Evolutionary conservation across 53 echinoderm and acorn worm species (phyloP), one percentile per base, ranked within the genome.

Genomic region (Stichopus horrens): DNA sequence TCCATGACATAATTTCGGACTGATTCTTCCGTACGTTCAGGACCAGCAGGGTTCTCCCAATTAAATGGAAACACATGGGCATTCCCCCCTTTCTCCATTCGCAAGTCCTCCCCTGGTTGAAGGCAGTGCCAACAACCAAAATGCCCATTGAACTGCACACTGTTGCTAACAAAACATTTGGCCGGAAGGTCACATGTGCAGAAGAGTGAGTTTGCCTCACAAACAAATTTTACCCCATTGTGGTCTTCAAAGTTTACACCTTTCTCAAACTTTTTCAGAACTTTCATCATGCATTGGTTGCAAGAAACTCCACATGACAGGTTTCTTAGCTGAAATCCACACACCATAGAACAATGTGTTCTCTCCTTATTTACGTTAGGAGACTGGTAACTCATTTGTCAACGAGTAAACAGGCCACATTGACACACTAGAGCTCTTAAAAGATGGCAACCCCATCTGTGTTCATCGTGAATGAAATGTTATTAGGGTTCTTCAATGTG

Each of bases 111-210:
- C 5, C 92, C 92, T 5, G 9, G 16, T 54, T 91, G 92, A 16
- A 91, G 52, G 58, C 92, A 91, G 51, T 83, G 75, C 88, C 88
- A 89, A 59, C 92, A 88, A 18, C 92, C 76, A 84, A 16, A 21
- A 16, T 88, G 75, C 1, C 92, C 92, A 84, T 91, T 91, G 23
- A 91, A 91, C 76, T 91, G 88, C 5, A 91, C 23, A 52, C 83
- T 83, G 54, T 91, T 91, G 3, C 76, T 75, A 4, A 91, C 89
- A 4, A 91, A 52, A 75, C 84, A 83, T 75, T 84, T 83, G 7
- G 89, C 92, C 10, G 92, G 88, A 4, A 91, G 65, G 55, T 91
- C 88, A 83, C 89, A 91, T 75, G 89, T 91, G 21, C 92, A 88
- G 21, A 85, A 63, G 7, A 91, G 55, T 53, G 89, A 53, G 10